phyloP scores from a whole-genome alignment of 1,140 invertebrate species.

The Drosophila fuyamai region DNA sequence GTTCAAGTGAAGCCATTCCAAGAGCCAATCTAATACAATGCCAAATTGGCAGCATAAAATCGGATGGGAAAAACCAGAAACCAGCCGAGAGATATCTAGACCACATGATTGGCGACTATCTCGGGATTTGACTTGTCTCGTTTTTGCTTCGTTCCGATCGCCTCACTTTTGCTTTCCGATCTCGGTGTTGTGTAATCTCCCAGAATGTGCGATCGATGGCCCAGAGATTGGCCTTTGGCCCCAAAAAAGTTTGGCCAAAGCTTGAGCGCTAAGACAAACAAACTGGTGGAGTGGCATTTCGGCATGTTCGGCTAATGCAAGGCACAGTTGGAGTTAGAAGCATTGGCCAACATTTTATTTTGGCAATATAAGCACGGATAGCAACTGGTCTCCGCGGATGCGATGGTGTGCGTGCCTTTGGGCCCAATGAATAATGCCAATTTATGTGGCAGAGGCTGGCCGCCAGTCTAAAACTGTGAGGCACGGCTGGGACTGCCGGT shows the following conservation, averaged over 20 bases:
- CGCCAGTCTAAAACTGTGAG: constrained; percentile 19
- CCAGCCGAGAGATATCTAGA: constrained; percentile 30
- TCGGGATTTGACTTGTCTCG: constrained; percentile 1
- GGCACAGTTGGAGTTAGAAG: constrained; percentile 64
- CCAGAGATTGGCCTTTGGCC: constrained; percentile 49
- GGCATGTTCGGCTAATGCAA: constrained; percentile 63
- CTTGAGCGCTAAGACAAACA: constrained; percentile 42
- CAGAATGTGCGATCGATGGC: constrained; percentile 35
- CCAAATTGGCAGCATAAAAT: constrained; percentile 31
- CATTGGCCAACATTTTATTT: constrained; percentile 63
- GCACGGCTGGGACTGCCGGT: constrained; percentile 46
- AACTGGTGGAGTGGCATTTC: constrained; percentile 55
- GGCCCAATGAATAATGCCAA: constrained; percentile 61
- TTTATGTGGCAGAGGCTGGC: constrained; percentile 60
- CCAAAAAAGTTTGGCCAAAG: constrained; percentile 17
- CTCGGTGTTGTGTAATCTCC: constrained; percentile 20
- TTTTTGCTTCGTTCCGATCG: too few relatives aligned
- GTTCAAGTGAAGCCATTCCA: constrained; percentile 55
- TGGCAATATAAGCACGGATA: constrained; percentile 38
- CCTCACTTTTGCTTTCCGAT: constrained; percentile 27
- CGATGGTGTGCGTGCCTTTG: constrained; percentile 53
- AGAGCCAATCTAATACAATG: constrained; percentile 29
- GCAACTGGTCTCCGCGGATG: constrained; percentile 28
- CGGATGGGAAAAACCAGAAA: constrained; percentile 57
- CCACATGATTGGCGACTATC: constrained; percentile 21